Conservation (phyloP, 2,888 invertebrate genomes). For the Orthosia cruda region DNA sequence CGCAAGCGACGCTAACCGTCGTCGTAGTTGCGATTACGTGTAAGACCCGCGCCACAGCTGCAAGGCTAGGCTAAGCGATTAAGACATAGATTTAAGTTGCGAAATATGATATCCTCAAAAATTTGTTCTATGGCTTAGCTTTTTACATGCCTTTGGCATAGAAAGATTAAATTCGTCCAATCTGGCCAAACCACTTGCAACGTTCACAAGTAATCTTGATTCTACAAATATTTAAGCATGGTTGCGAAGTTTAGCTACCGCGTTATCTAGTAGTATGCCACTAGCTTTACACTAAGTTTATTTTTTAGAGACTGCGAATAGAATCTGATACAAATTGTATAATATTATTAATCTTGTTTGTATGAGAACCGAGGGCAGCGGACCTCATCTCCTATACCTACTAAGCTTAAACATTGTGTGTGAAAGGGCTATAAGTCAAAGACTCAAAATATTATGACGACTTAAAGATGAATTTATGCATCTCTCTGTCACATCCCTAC, state of each 20-base stretch:
- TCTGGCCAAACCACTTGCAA: neutral
- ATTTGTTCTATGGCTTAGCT: neutral
- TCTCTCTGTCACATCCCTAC: constrained; percentile 19
- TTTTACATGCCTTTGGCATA: neutral
- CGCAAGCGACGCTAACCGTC: constrained; percentile 78
- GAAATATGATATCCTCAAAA: neutral
- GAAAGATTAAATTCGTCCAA: neutral
- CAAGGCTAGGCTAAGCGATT: constrained; percentile 39
- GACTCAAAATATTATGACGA: constrained; percentile 15
- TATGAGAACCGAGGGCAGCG: constrained; percentile 49
- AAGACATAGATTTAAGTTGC: constrained; percentile 3
- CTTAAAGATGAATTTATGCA: constrained; percentile 54
- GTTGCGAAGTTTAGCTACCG: neutral
- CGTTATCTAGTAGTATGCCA: constrained; percentile 34
- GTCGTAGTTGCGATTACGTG: constrained; percentile 74
- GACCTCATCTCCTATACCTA: constrained; percentile 60
- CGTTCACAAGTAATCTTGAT: constrained; percentile 4
- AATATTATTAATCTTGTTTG: constrained; percentile 65
- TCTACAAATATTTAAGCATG: neutral
- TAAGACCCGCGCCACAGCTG: constrained; percentile 59
- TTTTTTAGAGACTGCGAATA: constrained; percentile 66
- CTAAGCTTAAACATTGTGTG: constrained; percentile 10
- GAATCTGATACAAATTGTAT: constrained; percentile 69
- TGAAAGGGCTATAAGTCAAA: constrained; percentile 24
- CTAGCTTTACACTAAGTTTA: constrained; percentile 61